These are phyloP conservation scores for Drosophila cognata DNA, from an alignment of 2,888 invertebrate genomes.

Conservation along the genomic window DNA sequence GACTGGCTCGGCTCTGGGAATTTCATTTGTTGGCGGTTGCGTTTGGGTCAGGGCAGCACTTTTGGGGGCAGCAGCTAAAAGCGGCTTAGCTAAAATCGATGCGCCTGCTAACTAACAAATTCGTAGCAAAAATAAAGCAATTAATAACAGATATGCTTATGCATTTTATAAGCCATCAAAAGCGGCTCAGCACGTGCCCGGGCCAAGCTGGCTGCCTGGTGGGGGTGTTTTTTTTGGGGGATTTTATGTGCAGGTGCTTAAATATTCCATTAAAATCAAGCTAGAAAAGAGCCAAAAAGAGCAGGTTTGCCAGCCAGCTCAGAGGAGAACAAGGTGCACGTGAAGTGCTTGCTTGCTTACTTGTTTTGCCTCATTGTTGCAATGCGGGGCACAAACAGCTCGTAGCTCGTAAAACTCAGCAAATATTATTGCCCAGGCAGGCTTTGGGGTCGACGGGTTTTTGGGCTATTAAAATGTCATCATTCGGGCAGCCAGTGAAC, in stretches of 20 bases:
- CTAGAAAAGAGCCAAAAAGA: slow-evolving; percentile 26
- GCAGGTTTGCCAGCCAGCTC: slow-evolving; percentile 20
- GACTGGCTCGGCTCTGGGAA: background rate
- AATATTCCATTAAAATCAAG: slow-evolving; percentile 66
- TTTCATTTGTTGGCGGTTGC: slow-evolving; percentile 15
- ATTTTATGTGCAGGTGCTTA: slow-evolving; percentile 58
- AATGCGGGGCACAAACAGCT: slow-evolving; percentile 54
- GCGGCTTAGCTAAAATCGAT: slow-evolving; percentile 52
- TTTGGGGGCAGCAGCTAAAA: slow-evolving; percentile 26
- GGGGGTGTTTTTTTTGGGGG: background rate
- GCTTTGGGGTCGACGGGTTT: slow-evolving; percentile 36
- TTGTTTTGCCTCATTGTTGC: slow-evolving; percentile 60
- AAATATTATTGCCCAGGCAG: slow-evolving; percentile 67
- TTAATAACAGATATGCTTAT: slow-evolving; percentile 68
- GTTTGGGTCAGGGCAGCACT: background rate
- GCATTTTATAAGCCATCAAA: slow-evolving; percentile 62
- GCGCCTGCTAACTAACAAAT: slow-evolving; percentile 33
- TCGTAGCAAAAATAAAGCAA: slow-evolving; percentile 59
- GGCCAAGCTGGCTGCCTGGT: slow-evolving; percentile 2
- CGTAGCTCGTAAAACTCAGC: slow-evolving; percentile 59
- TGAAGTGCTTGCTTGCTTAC: background rate
- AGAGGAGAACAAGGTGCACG: background rate
- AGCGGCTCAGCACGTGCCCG: slow-evolving; percentile 42
- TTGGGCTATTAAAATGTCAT: slow-evolving; percentile 73
- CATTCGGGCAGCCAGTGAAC: slow-evolving; percentile 31